Base-by-base conservation (phyloP, 2,797 vertebrate species). In the Zalophus californianus region DNA sequence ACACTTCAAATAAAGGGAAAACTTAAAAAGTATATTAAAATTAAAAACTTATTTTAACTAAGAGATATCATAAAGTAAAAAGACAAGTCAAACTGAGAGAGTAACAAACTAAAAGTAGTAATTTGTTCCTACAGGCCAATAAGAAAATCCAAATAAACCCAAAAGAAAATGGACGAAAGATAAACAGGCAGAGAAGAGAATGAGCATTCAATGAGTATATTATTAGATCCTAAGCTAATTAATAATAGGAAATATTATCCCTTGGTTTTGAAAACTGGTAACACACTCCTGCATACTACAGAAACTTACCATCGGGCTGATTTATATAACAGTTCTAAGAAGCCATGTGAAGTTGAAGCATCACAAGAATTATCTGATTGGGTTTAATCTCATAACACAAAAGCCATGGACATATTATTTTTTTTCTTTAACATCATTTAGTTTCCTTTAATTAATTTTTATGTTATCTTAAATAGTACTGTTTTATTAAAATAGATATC, bases 11-110 rank as follows among this genome's bases (percentile, higher is more conserved):
- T 52, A 79, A 93, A 41, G 9, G 1, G 21, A 32, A 90, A 86
- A 72, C n/a, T n/a, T n/a, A n/a, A n/a, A n/a, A 96, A 93, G 6
- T 73, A 62, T 20, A 86, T 78, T 68, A 72, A 60, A 96, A 85
- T 60, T 85, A 85, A 64, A 32, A 86, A 62, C 0, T 62, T 32
- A 66, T 3, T 54, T 91, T 70, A 64, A 54, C 29, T 75, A 58
- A 91, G 68, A 82, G 3, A 38, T 56, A 64, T 48, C 54, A 86
- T 32, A 41, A 92, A 84, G 35, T 66, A 79, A 54, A 60, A 92
- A 56, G 4, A 44, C 44, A 44, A 44, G 7, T 48, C 38, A 66
- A 68, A 77, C 48, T 32, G 20, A 70, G 50, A 92, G 12, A 8
- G 6, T 56, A 84, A 77, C 35, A 70, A 32, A 54, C 18, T 79